Conservation (phyloP, 2,888 invertebrate species). For the Heliconius ismenius region DNA sequence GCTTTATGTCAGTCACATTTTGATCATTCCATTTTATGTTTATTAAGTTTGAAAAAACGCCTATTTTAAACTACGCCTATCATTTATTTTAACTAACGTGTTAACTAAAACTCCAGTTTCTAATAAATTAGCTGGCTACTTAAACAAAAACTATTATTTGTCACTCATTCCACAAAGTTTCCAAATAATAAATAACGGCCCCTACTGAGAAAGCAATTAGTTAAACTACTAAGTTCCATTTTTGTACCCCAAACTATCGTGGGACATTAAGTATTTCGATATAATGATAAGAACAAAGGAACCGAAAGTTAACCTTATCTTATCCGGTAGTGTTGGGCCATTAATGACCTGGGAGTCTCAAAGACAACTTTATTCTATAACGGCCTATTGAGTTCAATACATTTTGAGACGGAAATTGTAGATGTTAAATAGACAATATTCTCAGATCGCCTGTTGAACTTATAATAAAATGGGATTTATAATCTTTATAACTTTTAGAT, state of each 20-base stretch:
- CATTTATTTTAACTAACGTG: not conserved
- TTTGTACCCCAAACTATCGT: slow-evolving; percentile 57
- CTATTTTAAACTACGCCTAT: not conserved
- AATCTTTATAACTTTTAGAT: not conserved
- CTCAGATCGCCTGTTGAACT: slow-evolving; percentile 9
- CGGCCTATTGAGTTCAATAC: slow-evolving; percentile 15
- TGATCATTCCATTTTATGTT: not conserved
- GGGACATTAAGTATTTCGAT: slow-evolving; percentile 79
- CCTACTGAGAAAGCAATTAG: slow-evolving; percentile 42
- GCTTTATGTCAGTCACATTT: not conserved
- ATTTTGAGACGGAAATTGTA: not conserved
- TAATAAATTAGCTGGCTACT: slow-evolving; percentile 22
- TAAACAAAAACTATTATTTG: slow-evolving; percentile 24
- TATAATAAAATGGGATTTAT: not conserved
- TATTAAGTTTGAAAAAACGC: not conserved
- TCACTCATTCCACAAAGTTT: slow-evolving; percentile 25
- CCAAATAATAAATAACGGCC: slow-evolving; percentile 31
- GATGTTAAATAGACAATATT: slow-evolving; percentile 14
- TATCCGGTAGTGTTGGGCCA: slow-evolving; percentile 69
- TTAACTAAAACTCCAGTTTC: not conserved
- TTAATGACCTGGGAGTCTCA: slow-evolving; percentile 69
- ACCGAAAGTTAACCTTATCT: slow-evolving; percentile 69
- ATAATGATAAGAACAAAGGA: slow-evolving; percentile 70
- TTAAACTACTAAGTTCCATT: slow-evolving; percentile 42
- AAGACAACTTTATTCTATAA: slow-evolving; percentile 65